phyloP scores from a whole-genome alignment of 2,888 invertebrate species.

The Diarsia brunnea region DNA sequence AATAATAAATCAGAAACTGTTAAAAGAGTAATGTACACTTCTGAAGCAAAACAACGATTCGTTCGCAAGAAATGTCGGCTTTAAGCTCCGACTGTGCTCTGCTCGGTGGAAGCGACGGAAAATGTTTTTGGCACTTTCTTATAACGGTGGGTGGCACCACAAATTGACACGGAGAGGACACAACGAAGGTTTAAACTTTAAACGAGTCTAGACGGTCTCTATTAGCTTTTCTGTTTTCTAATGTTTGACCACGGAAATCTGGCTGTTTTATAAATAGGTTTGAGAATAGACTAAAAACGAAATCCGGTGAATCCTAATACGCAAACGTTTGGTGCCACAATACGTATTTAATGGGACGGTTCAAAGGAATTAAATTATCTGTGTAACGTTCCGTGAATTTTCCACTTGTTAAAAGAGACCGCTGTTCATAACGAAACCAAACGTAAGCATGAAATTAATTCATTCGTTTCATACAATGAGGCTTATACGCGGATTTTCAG shows the following conservation, averaged over 20 bases:
- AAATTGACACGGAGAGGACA: constrained; percentile 18
- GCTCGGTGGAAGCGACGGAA: constrained; percentile 29
- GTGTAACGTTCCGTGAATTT: constrained; percentile 77
- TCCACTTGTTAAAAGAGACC: constrained; percentile 72
- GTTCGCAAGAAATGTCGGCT: constrained; percentile 35
- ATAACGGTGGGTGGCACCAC: constrained; percentile 32
- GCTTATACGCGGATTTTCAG: constrained; percentile 27
- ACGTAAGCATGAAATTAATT: constrained; percentile 76
- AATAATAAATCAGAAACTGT: constrained; percentile 31
- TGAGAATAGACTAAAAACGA: constrained; percentile 50
- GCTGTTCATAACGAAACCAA: constrained; percentile 71
- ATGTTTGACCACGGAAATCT: constrained; percentile 28
- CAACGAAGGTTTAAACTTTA: constrained; percentile 23
- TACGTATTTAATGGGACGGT: constrained; percentile 65
- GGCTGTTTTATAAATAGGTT: constrained; percentile 26
- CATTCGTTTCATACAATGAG: constrained; percentile 66
- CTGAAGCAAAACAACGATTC: constrained; percentile 30
- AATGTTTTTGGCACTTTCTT: constrained; percentile 60
- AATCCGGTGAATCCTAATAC: constrained; percentile 61
- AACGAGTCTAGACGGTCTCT: constrained; percentile 4
- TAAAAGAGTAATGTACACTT: constrained; percentile 23
- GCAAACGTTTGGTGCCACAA: constrained; percentile 63
- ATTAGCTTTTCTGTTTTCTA: not conserved
- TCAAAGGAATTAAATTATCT: constrained; percentile 78
- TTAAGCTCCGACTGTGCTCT: constrained; percentile 41